A percentile compares a stretch with the other conserved stretches of the same genome.
Conservation (phyloP, 92 coral and sea anemone genomes). For the Epizoanthus ramosus region DNA sequence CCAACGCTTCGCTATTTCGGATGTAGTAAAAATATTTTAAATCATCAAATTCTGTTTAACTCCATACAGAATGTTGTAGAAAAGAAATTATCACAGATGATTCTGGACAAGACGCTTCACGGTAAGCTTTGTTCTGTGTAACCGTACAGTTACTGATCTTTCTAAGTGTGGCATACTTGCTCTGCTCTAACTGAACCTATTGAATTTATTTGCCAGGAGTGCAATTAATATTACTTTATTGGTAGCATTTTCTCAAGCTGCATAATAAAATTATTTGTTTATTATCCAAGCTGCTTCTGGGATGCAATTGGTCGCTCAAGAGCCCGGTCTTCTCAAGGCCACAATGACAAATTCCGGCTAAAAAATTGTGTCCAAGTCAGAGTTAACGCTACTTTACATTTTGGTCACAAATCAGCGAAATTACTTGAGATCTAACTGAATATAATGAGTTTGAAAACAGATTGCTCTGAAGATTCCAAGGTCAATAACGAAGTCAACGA, state of each 20-base stretch:
- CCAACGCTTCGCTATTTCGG: no score
- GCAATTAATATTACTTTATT: neutral
- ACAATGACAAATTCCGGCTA: no score
- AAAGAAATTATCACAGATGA: conserved; percentile 97
- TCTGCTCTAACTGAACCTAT: neutral
- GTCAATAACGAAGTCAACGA: no score
- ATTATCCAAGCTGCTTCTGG: neutral
- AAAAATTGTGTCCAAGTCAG: no score
- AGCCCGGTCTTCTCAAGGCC: neutral
- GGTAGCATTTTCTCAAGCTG: no score
- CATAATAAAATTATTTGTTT: no score
- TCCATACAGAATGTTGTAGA: conserved; percentile 85
- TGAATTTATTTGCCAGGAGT: neutral
- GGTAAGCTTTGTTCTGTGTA: conserved; percentile 57
- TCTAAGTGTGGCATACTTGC: neutral
- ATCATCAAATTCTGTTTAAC: neutral
- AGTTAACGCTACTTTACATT: no score
- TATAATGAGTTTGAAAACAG: no score
- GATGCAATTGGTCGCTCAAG: neutral
- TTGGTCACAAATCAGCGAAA: no score
- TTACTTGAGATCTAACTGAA: no score
- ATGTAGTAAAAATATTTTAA: no score
- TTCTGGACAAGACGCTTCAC: conserved; percentile 93
- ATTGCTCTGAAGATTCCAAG: no score
- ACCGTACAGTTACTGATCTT: neutral